These are phyloP conservation scores for Lasioglossum vierecki DNA, from an alignment of 2,888 invertebrate genomes.

Conservation along the genomic window DNA sequence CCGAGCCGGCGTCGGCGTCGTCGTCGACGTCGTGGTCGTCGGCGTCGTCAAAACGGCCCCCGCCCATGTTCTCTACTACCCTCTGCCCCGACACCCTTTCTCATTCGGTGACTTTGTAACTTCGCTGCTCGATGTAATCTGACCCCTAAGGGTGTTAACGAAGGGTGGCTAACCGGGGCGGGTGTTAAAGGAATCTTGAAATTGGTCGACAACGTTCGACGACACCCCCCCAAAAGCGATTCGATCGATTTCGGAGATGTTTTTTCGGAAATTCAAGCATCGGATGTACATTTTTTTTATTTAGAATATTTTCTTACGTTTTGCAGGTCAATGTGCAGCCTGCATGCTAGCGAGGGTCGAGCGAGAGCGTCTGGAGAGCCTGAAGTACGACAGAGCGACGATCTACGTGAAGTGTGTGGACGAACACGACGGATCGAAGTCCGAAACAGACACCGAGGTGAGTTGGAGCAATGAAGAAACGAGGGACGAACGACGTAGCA, in stretches of 20 bases:
- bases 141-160: constrained; percentile 59
- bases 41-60: constrained; percentile 52
- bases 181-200: constrained; percentile 57
- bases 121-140: constrained; percentile 66
- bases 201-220: constrained; percentile 31
- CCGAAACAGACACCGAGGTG: constrained; percentile 63
- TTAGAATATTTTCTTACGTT: constrained; percentile 18
- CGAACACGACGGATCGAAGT: constrained; percentile 77
- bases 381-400: constrained; percentile 81
- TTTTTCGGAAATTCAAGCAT: background rate
- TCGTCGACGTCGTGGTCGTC: constrained; percentile 40
- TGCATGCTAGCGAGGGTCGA: constrained; percentile 79
- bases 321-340: constrained; percentile 75
- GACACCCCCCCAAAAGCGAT: background rate
- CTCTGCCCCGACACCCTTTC: constrained; percentile 23
- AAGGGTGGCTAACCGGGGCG: constrained; percentile 36
- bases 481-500: background rate
- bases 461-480: background rate
- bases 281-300: background rate
- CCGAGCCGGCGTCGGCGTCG: constrained; percentile 46
- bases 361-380: constrained; percentile 79
- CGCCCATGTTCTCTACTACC: constrained; percentile 15
- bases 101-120: constrained; percentile 65
- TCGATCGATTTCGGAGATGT: background rate
- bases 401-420: constrained; percentile 81